Percentiles rank a stretch among this genome's conserved stretches.
Conservation (phyloP, 2,797 vertebrate genomes). For the Meda fulgida region DNA sequence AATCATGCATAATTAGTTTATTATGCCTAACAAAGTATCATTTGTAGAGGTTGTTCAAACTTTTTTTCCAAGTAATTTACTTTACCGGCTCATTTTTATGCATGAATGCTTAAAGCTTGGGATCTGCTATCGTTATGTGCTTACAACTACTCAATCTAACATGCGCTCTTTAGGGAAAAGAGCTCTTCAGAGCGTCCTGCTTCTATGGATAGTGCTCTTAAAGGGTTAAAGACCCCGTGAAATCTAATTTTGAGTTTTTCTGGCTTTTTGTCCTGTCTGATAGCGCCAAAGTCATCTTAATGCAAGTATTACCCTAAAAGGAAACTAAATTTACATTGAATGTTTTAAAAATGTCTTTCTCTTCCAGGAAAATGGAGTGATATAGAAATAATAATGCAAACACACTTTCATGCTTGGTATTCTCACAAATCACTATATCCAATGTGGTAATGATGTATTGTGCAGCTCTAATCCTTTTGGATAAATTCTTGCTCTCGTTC, state of each 20-base stretch:
- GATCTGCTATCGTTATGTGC: slow-evolving; percentile 14
- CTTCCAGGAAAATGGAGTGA: not conserved
- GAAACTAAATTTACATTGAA: not conserved
- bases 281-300: not conserved
- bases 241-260: not conserved
- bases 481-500: not conserved
- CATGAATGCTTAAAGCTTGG: not conserved
- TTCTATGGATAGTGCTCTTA: not conserved
- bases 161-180: slow-evolving; percentile 16
- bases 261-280: not conserved
- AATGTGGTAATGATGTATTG: not conserved
- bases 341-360: not conserved
- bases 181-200: not conserved
- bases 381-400: not conserved
- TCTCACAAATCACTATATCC: too few species aligned
- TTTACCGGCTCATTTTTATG: slow-evolving; percentile 6
- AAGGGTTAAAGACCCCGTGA: slow-evolving; percentile 12
- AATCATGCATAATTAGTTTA: slow-evolving; percentile 5
- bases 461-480: not conserved
- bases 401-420: too few species aligned
- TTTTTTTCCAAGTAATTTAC: not conserved
- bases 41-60: slow-evolving; percentile 22
- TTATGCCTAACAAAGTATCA: slow-evolving; percentile 11
- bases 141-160: slow-evolving; percentile 31
- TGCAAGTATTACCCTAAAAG: not conserved